These are phyloP conservation scores for Callionymus lyra DNA, from an alignment of 2,113 vertebrate species.

Conservation along the genomic window DNA sequence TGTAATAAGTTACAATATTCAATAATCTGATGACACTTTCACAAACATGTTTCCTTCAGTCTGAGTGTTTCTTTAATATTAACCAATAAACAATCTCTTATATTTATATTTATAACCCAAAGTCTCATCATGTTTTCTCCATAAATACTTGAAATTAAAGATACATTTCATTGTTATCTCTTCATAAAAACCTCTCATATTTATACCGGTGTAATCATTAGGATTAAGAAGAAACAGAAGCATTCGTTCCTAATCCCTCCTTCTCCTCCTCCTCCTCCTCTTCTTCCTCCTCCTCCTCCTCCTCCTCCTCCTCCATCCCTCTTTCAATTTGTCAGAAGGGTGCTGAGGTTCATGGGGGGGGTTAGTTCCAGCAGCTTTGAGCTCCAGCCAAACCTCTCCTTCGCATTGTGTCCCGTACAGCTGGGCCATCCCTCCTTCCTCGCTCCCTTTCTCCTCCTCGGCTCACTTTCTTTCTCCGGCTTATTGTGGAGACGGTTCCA, in stretches of 20 bases:
- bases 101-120: no score
- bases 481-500: constrained; percentile 11
- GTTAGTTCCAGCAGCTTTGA: constrained; percentile 76
- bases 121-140: no score
- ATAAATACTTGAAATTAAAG: no score
- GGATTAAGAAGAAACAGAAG: constrained; percentile 77
- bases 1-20: no score
- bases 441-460: constrained; percentile 30
- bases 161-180: no score
- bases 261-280: constrained; percentile 41
- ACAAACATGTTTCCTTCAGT: no score
- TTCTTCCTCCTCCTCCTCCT: constrained; percentile 36
- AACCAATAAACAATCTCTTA: no score
- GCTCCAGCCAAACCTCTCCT: constrained; percentile 75
- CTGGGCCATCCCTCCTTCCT: constrained; percentile 69
- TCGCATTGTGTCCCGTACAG: constrained; percentile 77
- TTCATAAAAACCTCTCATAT: constrained; percentile 69
- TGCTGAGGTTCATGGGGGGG: constrained; percentile 38
- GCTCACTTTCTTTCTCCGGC: constrained; percentile 29
- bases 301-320: constrained; percentile 40
- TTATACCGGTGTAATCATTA: constrained; percentile 85
- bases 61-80: no score
- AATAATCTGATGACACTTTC: no score
- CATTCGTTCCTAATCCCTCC: constrained; percentile 81
- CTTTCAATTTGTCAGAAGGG: constrained; percentile 77